phyloP scores from a whole-genome alignment of 1,140 invertebrate genomes.

The Diuraphis noxia region DNA sequence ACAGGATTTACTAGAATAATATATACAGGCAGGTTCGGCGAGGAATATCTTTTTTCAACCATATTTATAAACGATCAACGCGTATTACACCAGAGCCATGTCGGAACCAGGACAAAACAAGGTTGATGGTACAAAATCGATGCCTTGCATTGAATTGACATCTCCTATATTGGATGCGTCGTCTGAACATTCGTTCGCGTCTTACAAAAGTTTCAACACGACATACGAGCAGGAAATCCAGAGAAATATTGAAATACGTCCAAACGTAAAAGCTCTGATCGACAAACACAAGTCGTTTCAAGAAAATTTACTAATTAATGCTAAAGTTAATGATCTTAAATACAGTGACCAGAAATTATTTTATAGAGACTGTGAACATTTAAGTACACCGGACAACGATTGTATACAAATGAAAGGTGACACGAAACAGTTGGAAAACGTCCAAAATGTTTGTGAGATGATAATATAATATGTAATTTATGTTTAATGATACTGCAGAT shows the following conservation, averaged over 20 bases:
- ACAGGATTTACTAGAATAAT: background rate
- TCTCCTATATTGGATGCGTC: background rate
- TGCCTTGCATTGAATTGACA: background rate
- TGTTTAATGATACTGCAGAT: background rate
- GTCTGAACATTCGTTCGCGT: background rate
- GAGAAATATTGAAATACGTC: background rate
- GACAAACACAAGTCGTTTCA: background rate
- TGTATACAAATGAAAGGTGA: background rate
- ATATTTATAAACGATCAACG: background rate
- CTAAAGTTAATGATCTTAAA: background rate
- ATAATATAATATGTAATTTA: background rate
- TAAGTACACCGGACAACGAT: background rate
- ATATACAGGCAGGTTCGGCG: background rate
- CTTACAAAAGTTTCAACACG: background rate
- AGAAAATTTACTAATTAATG: background rate
- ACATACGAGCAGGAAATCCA: background rate
- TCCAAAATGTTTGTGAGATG: background rate
- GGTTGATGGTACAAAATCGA: background rate
- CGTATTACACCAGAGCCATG: background rate
- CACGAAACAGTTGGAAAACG: background rate
- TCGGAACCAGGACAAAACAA: background rate
- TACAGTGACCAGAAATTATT: background rate
- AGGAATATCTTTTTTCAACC: background rate
- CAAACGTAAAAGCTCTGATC: constrained; percentile 1
- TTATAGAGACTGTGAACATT: background rate